Evolutionary conservation across 2,888 invertebrate species (phyloP), one percentile per base, ranked within the genome.

Genomic region (Allygus modestus): DNA sequence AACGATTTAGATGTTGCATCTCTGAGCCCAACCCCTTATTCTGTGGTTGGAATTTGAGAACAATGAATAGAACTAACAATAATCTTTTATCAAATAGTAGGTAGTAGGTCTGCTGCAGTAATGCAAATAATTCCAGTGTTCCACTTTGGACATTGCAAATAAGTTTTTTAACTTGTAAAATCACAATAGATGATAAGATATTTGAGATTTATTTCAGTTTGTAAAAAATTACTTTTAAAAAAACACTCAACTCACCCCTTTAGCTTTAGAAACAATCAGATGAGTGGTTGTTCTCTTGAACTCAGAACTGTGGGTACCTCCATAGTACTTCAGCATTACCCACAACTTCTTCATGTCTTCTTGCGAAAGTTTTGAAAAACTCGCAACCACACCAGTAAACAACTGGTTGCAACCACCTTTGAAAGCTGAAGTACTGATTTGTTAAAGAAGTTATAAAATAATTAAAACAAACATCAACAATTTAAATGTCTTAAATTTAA

Each of bases 291-390:
- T 83, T 20, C 37, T 83, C 90, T 94, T 94, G 87, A 98, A 92
- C 88, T 93, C 93, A 84, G 94, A 91, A 88, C 94, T 94, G 87
- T 96, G 96, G 88, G 92, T 92, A 15, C 98, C 98, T 87, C 98
- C 98, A 92, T 97, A 93, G 89, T 94, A 96, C 0, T 96, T 96
- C 84, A 98, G 93, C 91, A 98, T 93, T 0, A 96, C 96, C 94
- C 96, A 98, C 81, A 98, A 89, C 46, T 93, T 91, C 88, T 95
- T 94, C 43, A 94, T 93, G 91, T 99, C 98, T 33, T 92, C 91
- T 9, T 92, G 91, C 88, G 93, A 93, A 86, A 97, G 93, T 91
- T 95, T 95, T 61, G 96, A 94, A 85, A 97, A 92, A 89, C 96
- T 95, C 85, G 95, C 96, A 84, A 93, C 92, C 85, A 97, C 92